Evolutionary conservation across 2,888 invertebrate genomes (phyloP).

Genomic region (Galerucella pusilla): DNA sequence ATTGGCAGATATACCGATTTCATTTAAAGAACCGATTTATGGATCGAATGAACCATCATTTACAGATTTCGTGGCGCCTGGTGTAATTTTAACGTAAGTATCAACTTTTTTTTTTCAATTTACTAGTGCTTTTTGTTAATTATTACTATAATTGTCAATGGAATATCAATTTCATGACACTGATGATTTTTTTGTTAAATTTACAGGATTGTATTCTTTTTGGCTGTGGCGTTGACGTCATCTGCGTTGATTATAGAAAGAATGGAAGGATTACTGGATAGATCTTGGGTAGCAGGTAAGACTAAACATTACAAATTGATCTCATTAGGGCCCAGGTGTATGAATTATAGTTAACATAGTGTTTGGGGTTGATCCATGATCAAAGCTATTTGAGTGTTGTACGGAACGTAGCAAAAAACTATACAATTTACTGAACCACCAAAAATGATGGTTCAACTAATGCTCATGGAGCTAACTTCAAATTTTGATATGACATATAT

Average conservation of each 20-base stretch:
- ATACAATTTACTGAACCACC: too few relatives aligned
- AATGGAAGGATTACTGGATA: conserved; percentile 90
- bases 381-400: too few relatives aligned
- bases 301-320: conserved; percentile 24
- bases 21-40: conserved; percentile 89
- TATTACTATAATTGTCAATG: neutral
- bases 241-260: conserved; percentile 91
- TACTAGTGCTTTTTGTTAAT: neutral
- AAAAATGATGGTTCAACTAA: too few relatives aligned
- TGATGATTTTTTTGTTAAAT: neutral
- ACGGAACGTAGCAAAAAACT: too few relatives aligned
- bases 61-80: conserved; percentile 96
- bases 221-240: conserved; percentile 94
- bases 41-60: conserved; percentile 91
- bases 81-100: conserved; percentile 91
- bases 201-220: conserved; percentile 92
- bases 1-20: conserved; percentile 88
- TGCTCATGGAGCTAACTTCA: too few relatives aligned
- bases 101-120: neutral
- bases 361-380: too few relatives aligned
- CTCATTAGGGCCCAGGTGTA: neutral
- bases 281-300: conserved; percentile 88
- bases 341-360: too few relatives aligned
- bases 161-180: neutral
- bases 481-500: too few relatives aligned